These are phyloP conservation scores for Octonoba sinensis DNA, from an alignment of 2,888 invertebrate species.

Conservation along the genomic window DNA sequence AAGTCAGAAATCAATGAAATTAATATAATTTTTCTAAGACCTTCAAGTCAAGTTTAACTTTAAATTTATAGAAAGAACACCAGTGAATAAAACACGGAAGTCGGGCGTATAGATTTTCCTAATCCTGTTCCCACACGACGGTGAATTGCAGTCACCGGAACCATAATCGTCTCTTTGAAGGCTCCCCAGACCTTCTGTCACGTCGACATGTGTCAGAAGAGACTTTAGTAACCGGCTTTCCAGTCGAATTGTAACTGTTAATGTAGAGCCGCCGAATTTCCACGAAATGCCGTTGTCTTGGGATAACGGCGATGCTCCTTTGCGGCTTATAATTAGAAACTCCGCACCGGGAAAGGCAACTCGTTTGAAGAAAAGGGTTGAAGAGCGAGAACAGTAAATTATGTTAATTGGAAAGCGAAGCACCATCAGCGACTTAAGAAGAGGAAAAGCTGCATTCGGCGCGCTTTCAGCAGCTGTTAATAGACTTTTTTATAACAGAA, in stretches of 20 bases:
- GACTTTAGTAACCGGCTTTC: conserved; percentile 26
- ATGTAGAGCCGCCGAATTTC: conserved; percentile 16
- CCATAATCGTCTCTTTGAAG: background rate
- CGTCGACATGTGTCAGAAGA: conserved; percentile 32
- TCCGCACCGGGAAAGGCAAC: conserved; percentile 16
- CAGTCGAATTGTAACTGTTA: conserved; percentile 14
- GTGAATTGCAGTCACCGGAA: background rate
- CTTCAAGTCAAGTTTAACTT: too few relatives aligned
- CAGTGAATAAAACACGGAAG: too few relatives aligned
- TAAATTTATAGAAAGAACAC: too few relatives aligned
- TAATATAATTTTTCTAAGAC: too few relatives aligned
- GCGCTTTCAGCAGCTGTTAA: conserved; percentile 25
- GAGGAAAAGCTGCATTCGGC: conserved; percentile 24
- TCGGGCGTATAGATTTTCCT: too few relatives aligned
- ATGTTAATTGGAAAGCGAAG: conserved; percentile 34
- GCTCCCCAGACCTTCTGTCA: conserved; percentile 4
- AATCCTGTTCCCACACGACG: too few relatives aligned
- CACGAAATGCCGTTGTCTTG: conserved; percentile 31
- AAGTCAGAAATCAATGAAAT: too few relatives aligned
- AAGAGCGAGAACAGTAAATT: conserved; percentile 23
- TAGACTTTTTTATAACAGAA: conserved; percentile 17
- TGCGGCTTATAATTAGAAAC: conserved; percentile 46
- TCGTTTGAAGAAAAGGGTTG: conserved; percentile 31
- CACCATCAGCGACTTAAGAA: conserved; percentile 4
- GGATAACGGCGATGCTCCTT: conserved; percentile 27